Base-by-base conservation (phyloP, 2,797 vertebrate genomes). In the Danio tinwini region DNA sequence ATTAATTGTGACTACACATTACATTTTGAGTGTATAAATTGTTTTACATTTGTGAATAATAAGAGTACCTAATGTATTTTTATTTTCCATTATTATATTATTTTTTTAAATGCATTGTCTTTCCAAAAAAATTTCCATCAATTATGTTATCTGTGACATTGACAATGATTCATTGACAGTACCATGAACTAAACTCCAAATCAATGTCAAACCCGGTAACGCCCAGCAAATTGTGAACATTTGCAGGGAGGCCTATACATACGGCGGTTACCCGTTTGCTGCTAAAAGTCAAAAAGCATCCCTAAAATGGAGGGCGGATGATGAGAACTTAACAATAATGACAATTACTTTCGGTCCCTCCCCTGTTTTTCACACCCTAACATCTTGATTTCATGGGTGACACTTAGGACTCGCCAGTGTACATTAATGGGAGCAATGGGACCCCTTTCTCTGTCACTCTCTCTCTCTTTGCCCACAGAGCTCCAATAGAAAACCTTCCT, bases 311-410 rank as follows among this genome's bases (percentile, higher is more conserved):
- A 92, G 88, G 89, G 89, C 85, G 81, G 88, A 91, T 80, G 90
- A 89, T 80, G 88, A 91, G 91, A 89, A 89, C 90, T 91, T 92
- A 91, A 93, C 92, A 94, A 94, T 93, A 92, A 93, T 93, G 91
- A 93, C 90, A 93, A 94, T 94, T 94, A 93, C 93, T 92, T 88
- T 90, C 87, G 90, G 91, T 92, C 89, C 92, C 94, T 90, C 93
- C 94, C 92, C 90, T 90, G 91, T 93, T 93, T 93, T 94, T 94
- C 92, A 94, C 90, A 94, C 93, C 94, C 93, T 94, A 94, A 95
- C 93, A 95, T 94, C 92, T 91, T 88, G 92, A 95, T 95, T 95
- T 95, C 93, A 95, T 94, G 94, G 94, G 93, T 94, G 94, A 94
- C 93, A 94, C 93, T 94, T 93, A 93, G 92, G 88, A 92, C 92